Evolutionary conservation across 2,113 vertebrate species (phyloP).

Genomic region (Thermophis baileyi): DNA sequence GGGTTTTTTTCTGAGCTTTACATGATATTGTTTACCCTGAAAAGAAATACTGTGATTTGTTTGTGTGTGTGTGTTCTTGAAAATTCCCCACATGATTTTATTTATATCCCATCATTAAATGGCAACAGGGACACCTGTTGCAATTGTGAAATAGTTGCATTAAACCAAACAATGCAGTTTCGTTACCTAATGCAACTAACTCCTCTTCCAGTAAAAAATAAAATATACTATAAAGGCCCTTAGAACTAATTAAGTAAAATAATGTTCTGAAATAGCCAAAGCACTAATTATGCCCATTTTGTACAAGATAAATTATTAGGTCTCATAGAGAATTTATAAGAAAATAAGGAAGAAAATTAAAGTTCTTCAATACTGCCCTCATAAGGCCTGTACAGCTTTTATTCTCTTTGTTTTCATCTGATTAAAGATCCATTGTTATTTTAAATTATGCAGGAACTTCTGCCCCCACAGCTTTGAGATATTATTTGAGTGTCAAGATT

Average conservation of each 20-base stretch:
- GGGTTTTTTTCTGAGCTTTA: not conserved
- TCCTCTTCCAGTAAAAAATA: not conserved
- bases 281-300: not conserved
- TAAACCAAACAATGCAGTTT: not conserved
- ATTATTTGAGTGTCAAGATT: slow-evolving; percentile 36
- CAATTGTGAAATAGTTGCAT: not conserved
- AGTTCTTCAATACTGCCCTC: slow-evolving; percentile 49
- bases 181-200: not conserved
- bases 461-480: slow-evolving; percentile 40
- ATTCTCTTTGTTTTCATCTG: not conserved
- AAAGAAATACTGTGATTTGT: not conserved
- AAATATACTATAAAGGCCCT: not conserved
- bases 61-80: not conserved
- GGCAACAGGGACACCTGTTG: not conserved
- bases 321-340: not conserved
- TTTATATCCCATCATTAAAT: not conserved
- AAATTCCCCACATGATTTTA: not conserved
- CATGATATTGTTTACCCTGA: not conserved
- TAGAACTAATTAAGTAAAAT: not conserved
- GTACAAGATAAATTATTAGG: not conserved
- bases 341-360: slow-evolving; percentile 38
- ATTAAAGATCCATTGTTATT: slow-evolving; percentile 44
- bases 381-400: slow-evolving; percentile 15
- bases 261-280: not conserved
- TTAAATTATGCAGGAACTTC: slow-evolving; percentile 38